Evolutionary conservation across 2,797 vertebrate genomes (phyloP).

Genomic region (Calcarius lapponicus): DNA sequence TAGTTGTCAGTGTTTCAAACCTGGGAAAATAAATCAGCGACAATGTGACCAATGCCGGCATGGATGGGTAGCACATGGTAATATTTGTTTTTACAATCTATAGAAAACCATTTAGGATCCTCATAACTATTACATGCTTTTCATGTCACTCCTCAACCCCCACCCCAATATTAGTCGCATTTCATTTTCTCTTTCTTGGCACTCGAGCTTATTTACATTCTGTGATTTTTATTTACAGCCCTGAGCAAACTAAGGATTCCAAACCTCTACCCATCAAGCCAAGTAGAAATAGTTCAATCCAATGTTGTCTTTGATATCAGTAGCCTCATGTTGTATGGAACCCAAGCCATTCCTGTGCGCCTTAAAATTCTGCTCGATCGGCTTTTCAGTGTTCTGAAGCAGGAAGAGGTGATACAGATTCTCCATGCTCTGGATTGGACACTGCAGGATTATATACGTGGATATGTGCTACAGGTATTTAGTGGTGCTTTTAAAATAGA

Average conservation of each 20-base stretch:
- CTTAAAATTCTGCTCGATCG: constrained; percentile 97
- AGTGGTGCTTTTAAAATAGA: background rate
- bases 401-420: constrained; percentile 95
- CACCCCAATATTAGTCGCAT: background rate
- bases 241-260: constrained; percentile 94
- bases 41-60: constrained; percentile 96
- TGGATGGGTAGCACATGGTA: constrained; percentile 98
- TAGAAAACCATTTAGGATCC: background rate
- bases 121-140: background rate
- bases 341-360: constrained; percentile 92
- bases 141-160: background rate
- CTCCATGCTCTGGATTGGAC: constrained; percentile 96
- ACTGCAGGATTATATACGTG: constrained; percentile 94
- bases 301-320: constrained; percentile 97
- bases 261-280: constrained; percentile 88
- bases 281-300: constrained; percentile 97
- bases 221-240: constrained; percentile 78
- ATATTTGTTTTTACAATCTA: constrained; percentile 49
- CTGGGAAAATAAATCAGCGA: constrained; percentile 92
- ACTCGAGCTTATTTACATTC: background rate
- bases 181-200: background rate
- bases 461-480: constrained; percentile 94
- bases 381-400: constrained; percentile 95
- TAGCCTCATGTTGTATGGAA: constrained; percentile 96
- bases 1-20: constrained; percentile 92